A percentile compares a stretch with the other conserved stretches of the same genome.
These are phyloP conservation scores for Picathartes gymnocephalus DNA, from an alignment of 2,113 vertebrate genomes.

Conservation along the genomic window DNA sequence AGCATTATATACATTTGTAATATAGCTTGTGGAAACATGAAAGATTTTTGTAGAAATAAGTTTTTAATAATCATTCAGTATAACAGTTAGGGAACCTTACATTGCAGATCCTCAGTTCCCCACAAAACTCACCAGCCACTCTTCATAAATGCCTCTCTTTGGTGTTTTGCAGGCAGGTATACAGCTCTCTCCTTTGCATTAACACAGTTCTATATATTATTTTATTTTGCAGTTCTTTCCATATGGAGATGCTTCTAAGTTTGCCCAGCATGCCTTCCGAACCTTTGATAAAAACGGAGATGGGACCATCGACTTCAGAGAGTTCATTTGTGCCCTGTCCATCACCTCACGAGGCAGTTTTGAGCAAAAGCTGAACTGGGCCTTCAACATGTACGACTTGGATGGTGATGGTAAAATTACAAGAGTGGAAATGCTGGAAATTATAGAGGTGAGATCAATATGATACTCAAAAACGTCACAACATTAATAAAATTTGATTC, in stretches of 20 bases:
- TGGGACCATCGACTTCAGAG: conserved; percentile 98
- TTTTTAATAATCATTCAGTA: not conserved
- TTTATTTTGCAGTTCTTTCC: conserved; percentile 88
- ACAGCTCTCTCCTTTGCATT: not conserved
- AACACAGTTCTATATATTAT: not conserved
- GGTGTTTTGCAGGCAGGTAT: not conserved
- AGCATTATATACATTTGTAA: not conserved
- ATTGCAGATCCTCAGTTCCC: not conserved
- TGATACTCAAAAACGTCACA: not conserved
- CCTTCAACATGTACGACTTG: conserved; percentile 99
- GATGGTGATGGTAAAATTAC: conserved; percentile 99
- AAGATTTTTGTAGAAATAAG: not conserved
- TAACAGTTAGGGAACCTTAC: not conserved
- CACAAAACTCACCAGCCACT: not conserved
- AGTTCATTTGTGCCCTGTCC: conserved; percentile 97
- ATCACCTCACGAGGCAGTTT: conserved; percentile 98
- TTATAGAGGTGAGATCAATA: conserved; percentile 86
- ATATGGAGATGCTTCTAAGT: conserved; percentile 96
- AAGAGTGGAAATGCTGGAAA: conserved; percentile 98
- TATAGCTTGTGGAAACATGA: not conserved
- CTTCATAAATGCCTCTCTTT: not conserved
- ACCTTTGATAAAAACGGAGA: conserved; percentile 98
- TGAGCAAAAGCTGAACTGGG: conserved; percentile 99
- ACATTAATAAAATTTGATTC: not conserved
- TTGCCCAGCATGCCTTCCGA: conserved; percentile 96